phyloP scores from a whole-genome alignment of 37 sponge, comb jelly and placozoan species.

The Beroe forskalii region DNA sequence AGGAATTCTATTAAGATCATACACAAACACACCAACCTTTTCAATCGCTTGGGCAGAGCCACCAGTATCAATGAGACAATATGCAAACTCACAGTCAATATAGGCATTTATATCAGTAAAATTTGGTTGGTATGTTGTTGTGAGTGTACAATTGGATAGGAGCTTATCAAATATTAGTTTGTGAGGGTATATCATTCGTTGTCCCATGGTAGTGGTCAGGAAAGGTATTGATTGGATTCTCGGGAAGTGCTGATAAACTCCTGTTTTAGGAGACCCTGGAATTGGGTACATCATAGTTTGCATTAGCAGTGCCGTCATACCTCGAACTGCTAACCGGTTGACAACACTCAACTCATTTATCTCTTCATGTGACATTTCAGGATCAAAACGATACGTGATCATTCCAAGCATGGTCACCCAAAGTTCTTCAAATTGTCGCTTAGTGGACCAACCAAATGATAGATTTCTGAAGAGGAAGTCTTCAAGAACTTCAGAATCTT shows the following conservation, averaged over 20 bases:
- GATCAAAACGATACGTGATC: constrained; percentile 38
- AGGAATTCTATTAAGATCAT: constrained; percentile 49
- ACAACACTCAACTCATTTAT: constrained; percentile 43
- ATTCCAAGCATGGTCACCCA: constrained; percentile 60
- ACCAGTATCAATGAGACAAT: constrained; percentile 35
- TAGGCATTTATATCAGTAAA: constrained; percentile 37
- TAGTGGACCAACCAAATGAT: constrained; percentile 59
- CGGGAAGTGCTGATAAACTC: constrained; percentile 55
- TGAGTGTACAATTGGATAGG: neutral
- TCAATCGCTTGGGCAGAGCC: constrained; percentile 40
- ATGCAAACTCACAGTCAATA: constrained; percentile 37
- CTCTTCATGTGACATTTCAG: neutral
- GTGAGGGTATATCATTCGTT: constrained; percentile 43
- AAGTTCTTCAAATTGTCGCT: constrained; percentile 62
- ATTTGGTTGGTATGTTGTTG: constrained; percentile 34
- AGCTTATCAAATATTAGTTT: constrained; percentile 61
- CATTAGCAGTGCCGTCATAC: constrained; percentile 36
- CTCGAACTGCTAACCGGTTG: constrained; percentile 17
- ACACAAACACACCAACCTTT: constrained; percentile 46
- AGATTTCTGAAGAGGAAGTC: constrained; percentile 59
- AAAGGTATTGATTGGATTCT: constrained; percentile 25
- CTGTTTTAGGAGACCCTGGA: constrained; percentile 49
- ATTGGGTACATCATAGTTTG: constrained; percentile 42
- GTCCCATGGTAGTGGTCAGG: constrained; percentile 57
- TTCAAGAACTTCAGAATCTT: constrained; percentile 51